These are phyloP conservation scores for Equus przewalskii DNA, from an alignment of 2,113 vertebrate species.

Conservation along the genomic window DNA sequence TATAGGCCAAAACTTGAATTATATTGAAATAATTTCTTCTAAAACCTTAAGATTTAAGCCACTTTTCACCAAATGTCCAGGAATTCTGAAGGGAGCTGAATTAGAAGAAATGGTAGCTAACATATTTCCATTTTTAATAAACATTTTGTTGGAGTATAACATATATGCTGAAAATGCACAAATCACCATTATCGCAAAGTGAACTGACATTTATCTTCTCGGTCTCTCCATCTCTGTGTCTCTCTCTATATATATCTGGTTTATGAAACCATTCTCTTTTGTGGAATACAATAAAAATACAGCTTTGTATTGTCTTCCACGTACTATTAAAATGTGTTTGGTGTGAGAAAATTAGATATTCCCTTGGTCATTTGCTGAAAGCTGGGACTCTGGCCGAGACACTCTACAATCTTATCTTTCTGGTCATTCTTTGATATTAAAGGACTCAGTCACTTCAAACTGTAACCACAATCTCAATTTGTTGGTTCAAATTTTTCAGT, in stretches of 20 bases:
- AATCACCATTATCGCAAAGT: background rate
- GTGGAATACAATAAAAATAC: background rate
- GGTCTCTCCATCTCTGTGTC: background rate
- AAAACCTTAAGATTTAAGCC: background rate
- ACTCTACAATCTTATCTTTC: background rate
- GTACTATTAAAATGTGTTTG: background rate
- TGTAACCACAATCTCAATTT: background rate
- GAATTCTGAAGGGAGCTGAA: background rate
- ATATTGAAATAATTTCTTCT: background rate
- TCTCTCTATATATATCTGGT: background rate
- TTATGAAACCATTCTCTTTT: background rate
- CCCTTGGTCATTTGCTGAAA: background rate
- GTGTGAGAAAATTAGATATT: background rate
- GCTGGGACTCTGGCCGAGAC: background rate
- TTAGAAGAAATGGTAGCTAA: constrained; percentile 30
- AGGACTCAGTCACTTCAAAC: background rate
- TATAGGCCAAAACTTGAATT: background rate
- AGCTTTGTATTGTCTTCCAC: background rate
- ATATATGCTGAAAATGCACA: background rate
- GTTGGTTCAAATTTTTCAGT: background rate
- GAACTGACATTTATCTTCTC: background rate
- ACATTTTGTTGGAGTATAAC: background rate
- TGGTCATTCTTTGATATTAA: background rate
- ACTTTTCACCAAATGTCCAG: background rate
- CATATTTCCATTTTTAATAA: background rate